These are phyloP conservation scores for Astropecten irregularis DNA, from an alignment of 53 echinoderm and acorn worm genomes.

Conservation along the genomic window DNA sequence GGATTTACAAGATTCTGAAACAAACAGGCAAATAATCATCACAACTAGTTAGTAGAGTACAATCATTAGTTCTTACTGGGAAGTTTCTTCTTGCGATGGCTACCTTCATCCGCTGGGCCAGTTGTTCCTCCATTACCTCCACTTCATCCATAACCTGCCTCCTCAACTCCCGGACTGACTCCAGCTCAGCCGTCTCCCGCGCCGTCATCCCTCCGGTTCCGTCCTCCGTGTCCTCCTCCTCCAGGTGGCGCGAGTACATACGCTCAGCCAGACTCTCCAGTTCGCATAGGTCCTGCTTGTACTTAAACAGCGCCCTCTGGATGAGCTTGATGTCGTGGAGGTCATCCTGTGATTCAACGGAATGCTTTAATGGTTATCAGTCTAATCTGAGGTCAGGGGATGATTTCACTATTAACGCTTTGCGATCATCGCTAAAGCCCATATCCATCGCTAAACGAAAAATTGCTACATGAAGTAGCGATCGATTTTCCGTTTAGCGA, in stretches of 20 bases:
- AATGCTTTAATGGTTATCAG: no score
- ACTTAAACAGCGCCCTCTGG: conserved; percentile 66
- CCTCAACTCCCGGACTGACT: conserved; percentile 41
- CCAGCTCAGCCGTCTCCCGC: conserved; percentile 48
- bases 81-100: conserved; percentile 17
- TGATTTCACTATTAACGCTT: no score
- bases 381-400: no score
- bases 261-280: conserved; percentile 63
- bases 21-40: no score
- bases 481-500: no score
- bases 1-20: no score
- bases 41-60: no score
- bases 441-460: no score
- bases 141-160: conserved; percentile 52
- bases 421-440: no score
- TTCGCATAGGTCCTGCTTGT: conserved; percentile 70
- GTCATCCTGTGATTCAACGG: conserved; percentile 20
- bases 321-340: conserved; percentile 69
- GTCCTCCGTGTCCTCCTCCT: conserved; percentile 28
- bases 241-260: conserved; percentile 19
- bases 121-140: conserved; percentile 48
- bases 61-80: conserved; percentile 17
- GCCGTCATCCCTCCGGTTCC: neutral
- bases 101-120: conserved; percentile 23
- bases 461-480: no score